phyloP scores from a whole-genome alignment of 1,140 invertebrate genomes.

The Caenorhabditis brenneri region DNA sequence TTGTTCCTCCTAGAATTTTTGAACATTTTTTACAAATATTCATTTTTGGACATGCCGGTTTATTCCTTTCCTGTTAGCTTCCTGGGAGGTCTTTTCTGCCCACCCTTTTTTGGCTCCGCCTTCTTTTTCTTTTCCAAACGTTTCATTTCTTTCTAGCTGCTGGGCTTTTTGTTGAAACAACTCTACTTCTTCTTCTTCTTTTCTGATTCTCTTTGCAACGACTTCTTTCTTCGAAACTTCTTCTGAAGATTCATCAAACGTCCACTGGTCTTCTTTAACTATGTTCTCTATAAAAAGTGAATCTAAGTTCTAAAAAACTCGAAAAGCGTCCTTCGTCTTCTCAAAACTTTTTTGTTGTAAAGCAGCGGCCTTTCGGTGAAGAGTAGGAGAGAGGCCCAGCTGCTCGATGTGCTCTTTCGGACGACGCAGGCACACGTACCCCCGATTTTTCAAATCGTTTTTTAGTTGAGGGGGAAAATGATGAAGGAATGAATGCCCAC shows the following conservation, averaged over 20 bases:
- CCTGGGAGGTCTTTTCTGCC: neutral
- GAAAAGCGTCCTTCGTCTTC: neutral
- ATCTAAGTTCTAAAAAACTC: neutral
- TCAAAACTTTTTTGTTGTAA: conserved; percentile 25
- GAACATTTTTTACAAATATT: neutral
- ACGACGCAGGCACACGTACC: neutral
- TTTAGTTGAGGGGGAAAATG: neutral
- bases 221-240: neutral
- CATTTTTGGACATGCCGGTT: neutral
- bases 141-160: neutral
- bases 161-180: neutral
- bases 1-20: neutral
- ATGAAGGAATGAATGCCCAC: neutral
- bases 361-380: conserved; percentile 25
- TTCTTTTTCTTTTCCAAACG: neutral
- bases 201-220: neutral
- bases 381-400: neutral
- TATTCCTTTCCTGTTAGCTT: neutral
- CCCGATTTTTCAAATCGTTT: conserved; percentile 10
- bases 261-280: no score
- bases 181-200: neutral
- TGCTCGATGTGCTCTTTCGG: conserved; percentile 20
- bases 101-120: neutral
- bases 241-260: no score
- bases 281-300: neutral